phyloP scores from a whole-genome alignment of 2,888 invertebrate genomes.

The Amphipyra tragopoginis region DNA sequence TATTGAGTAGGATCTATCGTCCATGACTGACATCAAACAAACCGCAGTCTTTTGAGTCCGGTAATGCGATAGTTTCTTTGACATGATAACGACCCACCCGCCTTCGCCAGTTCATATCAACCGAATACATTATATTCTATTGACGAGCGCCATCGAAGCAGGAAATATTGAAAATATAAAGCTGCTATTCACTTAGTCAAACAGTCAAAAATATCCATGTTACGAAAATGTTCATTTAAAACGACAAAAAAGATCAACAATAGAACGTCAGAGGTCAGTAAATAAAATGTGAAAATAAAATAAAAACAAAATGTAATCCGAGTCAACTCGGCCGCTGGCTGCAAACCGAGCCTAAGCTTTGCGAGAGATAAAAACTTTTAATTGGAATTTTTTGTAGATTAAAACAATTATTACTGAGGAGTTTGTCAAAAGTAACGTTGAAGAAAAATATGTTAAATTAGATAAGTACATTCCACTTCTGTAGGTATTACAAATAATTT shows the following conservation, averaged over 20 bases:
- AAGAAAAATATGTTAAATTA: constrained; percentile 67
- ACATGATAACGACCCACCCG: constrained; percentile 86
- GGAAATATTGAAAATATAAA: constrained; percentile 75
- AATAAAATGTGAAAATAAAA: constrained; percentile 64
- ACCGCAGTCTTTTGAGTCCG: constrained; percentile 84
- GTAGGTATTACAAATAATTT: constrained; percentile 17
- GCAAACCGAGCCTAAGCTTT: constrained; percentile 76
- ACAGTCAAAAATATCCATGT: constrained; percentile 9
- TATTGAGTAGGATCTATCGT: constrained; percentile 70
- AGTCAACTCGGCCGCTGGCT: constrained; percentile 62
- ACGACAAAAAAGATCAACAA: constrained; percentile 50
- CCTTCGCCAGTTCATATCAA: constrained; percentile 75
- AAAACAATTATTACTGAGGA: constrained; percentile 80
- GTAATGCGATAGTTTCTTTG: constrained; percentile 88
- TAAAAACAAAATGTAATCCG: constrained; percentile 64
- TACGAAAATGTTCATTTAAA: constrained; percentile 47
- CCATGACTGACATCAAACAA: constrained; percentile 82
- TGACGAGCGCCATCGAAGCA: constrained; percentile 67
- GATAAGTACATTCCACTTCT: constrained; percentile 28
- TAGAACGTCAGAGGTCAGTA: constrained; percentile 57
- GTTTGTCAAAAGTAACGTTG: constrained; percentile 70
- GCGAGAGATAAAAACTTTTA: constrained; percentile 83
- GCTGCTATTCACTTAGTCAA: constrained; percentile 15
- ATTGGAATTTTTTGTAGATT: constrained; percentile 84
- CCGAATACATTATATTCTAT: constrained; percentile 84